Evolutionary conservation across 1,140 invertebrate genomes (phyloP).

Genomic region (Oncopodura yosiiana): DNA sequence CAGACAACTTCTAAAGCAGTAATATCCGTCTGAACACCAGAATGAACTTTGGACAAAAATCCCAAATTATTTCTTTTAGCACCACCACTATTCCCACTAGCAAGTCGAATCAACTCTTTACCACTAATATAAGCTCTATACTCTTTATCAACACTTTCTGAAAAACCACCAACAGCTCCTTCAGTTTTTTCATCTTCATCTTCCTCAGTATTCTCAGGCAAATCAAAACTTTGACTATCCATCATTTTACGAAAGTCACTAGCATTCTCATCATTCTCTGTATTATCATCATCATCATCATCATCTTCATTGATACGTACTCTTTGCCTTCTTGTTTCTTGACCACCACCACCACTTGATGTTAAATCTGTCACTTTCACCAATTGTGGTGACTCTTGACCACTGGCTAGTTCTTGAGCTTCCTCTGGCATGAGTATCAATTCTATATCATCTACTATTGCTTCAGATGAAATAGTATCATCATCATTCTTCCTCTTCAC

Average conservation of each 20-base stretch:
- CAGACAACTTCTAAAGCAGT: slow-evolving; percentile 19
- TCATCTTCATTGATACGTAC: slow-evolving; percentile 15
- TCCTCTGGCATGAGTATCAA: slow-evolving; percentile 35
- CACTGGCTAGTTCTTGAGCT: slow-evolving; percentile 18
- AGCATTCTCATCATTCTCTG: slow-evolving; percentile 1
- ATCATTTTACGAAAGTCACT: slow-evolving; percentile 13
- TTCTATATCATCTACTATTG: slow-evolving; percentile 34
- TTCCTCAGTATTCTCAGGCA: not conserved
- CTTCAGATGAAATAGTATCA: slow-evolving; percentile 29
- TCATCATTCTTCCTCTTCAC: slow-evolving; percentile 27
- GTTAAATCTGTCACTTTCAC: slow-evolving; percentile 32
- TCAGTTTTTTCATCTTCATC: not conserved
- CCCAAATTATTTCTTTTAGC: not conserved
- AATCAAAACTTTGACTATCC: not conserved
- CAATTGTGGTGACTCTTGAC: slow-evolving; percentile 26
- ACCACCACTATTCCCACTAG: slow-evolving; percentile 12
- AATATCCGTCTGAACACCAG: slow-evolving; percentile 32
- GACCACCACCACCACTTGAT: not conserved
- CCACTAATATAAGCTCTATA: not conserved
- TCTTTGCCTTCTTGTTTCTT: slow-evolving; percentile 18
- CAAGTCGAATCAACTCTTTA: too few species aligned
- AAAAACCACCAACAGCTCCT: not conserved
- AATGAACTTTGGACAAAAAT: slow-evolving; percentile 11
- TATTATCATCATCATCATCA: slow-evolving; percentile 16
- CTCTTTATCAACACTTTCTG: slow-evolving; percentile 7